Conservation (phyloP, 2,888 invertebrate genomes). For the Orthonevra nobilis region DNA sequence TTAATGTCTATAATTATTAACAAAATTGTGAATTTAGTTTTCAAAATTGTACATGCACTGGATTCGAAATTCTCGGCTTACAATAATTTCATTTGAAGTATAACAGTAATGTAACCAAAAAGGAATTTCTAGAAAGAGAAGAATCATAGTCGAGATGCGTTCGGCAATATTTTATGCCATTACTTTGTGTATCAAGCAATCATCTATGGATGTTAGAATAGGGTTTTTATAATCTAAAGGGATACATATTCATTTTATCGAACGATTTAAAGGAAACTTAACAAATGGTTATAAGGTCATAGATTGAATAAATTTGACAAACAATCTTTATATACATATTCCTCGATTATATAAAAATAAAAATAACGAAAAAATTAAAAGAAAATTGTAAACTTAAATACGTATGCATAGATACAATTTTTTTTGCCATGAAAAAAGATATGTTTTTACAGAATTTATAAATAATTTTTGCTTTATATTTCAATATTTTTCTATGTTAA, state of each 20-base stretch:
- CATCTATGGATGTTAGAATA: too few relatives aligned
- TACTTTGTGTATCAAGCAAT: slow-evolving; percentile 24
- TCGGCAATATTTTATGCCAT: slow-evolving; percentile 3
- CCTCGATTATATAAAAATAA: background rate
- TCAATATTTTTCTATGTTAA: background rate
- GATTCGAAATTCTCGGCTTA: too few relatives aligned
- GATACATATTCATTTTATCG: too few relatives aligned
- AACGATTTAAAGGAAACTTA: too few relatives aligned
- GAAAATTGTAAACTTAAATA: slow-evolving; percentile 35
- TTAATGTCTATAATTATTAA: too few relatives aligned
- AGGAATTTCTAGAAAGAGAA: background rate
- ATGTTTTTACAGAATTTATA: slow-evolving; percentile 21
- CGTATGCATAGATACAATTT: slow-evolving; percentile 56
- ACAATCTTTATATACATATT: slow-evolving; percentile 17
- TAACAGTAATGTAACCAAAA: too few relatives aligned
- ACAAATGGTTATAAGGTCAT: too few relatives aligned
- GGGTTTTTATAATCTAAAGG: too few relatives aligned
- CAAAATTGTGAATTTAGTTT: too few relatives aligned
- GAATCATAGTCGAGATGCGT: background rate
- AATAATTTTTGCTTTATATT: slow-evolving; percentile 10
- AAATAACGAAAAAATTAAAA: slow-evolving; percentile 3
- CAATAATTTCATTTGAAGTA: too few relatives aligned
- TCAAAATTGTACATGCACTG: too few relatives aligned
- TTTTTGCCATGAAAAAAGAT: background rate
- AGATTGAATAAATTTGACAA: too few relatives aligned